Conservation (phyloP, 2,888 invertebrate species). For the Timandra comae region DNA sequence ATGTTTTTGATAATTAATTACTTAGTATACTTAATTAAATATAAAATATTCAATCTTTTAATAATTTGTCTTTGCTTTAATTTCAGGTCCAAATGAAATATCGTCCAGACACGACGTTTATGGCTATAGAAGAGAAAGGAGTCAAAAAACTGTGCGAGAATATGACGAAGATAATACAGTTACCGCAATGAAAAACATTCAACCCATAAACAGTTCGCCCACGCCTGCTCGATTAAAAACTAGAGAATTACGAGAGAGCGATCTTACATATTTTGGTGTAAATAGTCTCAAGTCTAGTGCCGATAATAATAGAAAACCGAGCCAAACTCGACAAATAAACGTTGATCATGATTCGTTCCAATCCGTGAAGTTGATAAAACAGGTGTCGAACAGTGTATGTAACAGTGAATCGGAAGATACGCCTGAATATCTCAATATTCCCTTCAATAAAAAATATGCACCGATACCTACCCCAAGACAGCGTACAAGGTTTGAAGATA, state of each 20-base stretch:
- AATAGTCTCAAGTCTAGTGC: constrained; percentile 25
- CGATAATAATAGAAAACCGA: constrained; percentile 18
- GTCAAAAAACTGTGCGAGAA: constrained; percentile 18
- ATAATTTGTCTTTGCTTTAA: too few species aligned
- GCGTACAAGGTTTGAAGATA: constrained; percentile 44
- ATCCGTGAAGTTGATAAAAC: constrained; percentile 59
- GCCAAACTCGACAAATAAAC: constrained; percentile 23
- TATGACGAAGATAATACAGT: constrained; percentile 16
- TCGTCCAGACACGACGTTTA: constrained; percentile 11
- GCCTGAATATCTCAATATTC: constrained; percentile 61
- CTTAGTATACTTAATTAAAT: not conserved
- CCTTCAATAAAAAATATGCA: constrained; percentile 39
- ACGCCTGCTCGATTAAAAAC: constrained; percentile 42
- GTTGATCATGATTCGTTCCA: constrained; percentile 48
- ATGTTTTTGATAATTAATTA: constrained; percentile 8
- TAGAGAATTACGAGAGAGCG: constrained; percentile 75
- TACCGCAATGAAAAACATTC: constrained; percentile 27
- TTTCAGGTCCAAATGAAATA: constrained; percentile 25
- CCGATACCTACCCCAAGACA: constrained; percentile 55
- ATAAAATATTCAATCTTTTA: not conserved
- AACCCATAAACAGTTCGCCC: constrained; percentile 39
- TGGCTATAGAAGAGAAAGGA: constrained; percentile 13
- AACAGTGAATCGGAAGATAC: constrained; percentile 64
- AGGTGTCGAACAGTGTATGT: constrained; percentile 57
- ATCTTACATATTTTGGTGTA: constrained; percentile 78